A percentile compares a stretch with the other conserved stretches of the same genome.
phyloP scores from a whole-genome alignment of 2,797 vertebrate species.

The Karalla daura region DNA sequence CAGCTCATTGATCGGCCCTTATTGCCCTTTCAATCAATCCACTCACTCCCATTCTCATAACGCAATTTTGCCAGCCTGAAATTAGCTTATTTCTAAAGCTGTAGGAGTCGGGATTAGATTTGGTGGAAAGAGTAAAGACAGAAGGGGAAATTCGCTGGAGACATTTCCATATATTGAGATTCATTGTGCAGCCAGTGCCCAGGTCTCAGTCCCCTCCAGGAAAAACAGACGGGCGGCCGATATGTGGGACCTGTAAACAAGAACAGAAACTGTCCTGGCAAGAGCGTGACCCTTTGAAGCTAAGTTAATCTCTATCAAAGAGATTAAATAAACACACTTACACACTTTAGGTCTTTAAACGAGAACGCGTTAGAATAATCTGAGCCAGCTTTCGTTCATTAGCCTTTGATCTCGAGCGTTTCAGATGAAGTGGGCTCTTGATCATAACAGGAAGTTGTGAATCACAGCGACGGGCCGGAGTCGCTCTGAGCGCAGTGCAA shows the following conservation, averaged over 20 bases:
- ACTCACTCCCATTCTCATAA: slow-evolving; percentile 44
- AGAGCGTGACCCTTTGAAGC: slow-evolving; percentile 13
- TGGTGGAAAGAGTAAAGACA: slow-evolving; percentile 29
- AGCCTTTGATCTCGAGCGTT: slow-evolving; percentile 54
- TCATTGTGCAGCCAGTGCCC: slow-evolving; percentile 6
- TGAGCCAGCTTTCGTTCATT: slow-evolving; percentile 35
- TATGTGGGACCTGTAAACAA: slow-evolving; percentile 26
- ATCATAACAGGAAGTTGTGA: slow-evolving; percentile 29
- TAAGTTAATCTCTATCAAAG: slow-evolving; percentile 27
- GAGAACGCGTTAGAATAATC: slow-evolving; percentile 32
- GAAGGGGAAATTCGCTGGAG: slow-evolving; percentile 20
- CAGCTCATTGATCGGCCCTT: slow-evolving; percentile 55
- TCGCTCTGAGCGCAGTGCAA: slow-evolving; percentile 40
- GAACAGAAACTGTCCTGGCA: slow-evolving; percentile 1
- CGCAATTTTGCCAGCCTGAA: slow-evolving; percentile 41
- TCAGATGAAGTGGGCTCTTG: slow-evolving; percentile 39
- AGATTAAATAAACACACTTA: slow-evolving; percentile 33
- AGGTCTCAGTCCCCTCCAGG: neutral
- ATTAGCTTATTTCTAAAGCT: slow-evolving; percentile 56
- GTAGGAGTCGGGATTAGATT: slow-evolving; percentile 38
- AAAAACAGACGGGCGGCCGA: slow-evolving; percentile 1
- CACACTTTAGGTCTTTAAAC: slow-evolving; percentile 18
- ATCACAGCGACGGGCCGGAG: slow-evolving; percentile 16
- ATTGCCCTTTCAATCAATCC: slow-evolving; percentile 58
- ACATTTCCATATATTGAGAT: slow-evolving; percentile 36